Conservation (phyloP, 2,888 invertebrate species). For the Rhimphoctona megacephalus region DNA sequence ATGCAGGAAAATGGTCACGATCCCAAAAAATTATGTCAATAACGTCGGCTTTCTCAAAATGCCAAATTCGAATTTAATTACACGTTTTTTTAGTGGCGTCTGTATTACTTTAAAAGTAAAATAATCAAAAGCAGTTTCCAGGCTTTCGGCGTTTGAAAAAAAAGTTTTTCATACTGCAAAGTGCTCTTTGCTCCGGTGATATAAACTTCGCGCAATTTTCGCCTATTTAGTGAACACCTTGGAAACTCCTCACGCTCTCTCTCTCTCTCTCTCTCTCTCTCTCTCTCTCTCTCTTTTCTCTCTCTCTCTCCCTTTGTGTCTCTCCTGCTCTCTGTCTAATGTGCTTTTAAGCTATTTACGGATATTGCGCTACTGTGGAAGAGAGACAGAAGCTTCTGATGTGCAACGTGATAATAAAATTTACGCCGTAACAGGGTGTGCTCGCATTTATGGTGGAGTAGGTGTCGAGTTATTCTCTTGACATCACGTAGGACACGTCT, state of each 20-base stretch:
- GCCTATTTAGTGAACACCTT: conserved; percentile 7
- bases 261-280: neutral
- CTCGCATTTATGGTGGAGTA: conserved; percentile 27
- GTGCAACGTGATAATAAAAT: conserved; percentile 57
- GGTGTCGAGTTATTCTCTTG: conserved; percentile 54
- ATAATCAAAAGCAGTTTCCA: neutral
- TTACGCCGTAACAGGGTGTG: conserved; percentile 44
- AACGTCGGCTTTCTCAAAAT: neutral
- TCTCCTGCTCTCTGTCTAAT: neutral
- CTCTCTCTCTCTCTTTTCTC: too few relatives aligned
- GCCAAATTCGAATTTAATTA: neutral
- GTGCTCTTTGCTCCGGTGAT: neutral
- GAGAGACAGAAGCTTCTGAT: conserved; percentile 24
- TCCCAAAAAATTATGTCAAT: neutral
- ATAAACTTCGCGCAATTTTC: neutral
- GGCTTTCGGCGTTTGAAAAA: neutral
- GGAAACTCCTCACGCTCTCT: neutral
- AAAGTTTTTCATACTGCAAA: neutral
- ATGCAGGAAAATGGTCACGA: neutral
- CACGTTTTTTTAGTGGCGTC: neutral
- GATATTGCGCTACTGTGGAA: conserved; percentile 14
- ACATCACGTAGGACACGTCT: conserved; percentile 45
- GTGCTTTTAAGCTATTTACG: conserved; percentile 28
- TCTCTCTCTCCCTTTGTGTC: neutral
- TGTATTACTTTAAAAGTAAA: neutral